phyloP scores from a whole-genome alignment of 1,140 invertebrate species.

The Ridgeia piscesae region DNA sequence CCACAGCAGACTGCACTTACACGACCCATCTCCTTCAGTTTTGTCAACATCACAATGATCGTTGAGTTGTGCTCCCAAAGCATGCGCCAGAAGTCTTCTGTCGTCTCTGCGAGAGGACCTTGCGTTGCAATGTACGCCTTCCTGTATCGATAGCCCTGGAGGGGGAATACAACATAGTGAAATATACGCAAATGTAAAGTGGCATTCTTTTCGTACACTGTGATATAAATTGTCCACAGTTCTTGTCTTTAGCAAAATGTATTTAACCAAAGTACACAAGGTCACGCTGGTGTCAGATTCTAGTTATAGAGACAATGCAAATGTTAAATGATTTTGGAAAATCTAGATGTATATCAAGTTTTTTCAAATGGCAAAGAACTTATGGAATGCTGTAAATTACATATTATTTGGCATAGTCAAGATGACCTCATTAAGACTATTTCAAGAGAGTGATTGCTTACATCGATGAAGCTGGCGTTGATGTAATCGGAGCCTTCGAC shows the following conservation, averaged over 20 bases:
- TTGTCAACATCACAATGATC: conserved; percentile 79
- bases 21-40: conserved; percentile 94
- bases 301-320: neutral
- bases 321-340: neutral
- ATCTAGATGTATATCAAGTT: neutral
- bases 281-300: neutral
- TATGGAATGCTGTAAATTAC: neutral
- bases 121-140: conserved; percentile 98
- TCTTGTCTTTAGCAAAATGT: neutral
- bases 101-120: conserved; percentile 93
- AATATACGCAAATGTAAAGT: neutral
- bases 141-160: conserved; percentile 91
- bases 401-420: neutral
- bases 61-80: conserved; percentile 99
- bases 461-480: conserved; percentile 97
- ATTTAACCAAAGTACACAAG: neutral
- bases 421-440: neutral
- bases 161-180: conserved; percentile 58
- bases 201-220: neutral
- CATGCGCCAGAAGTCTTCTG: conserved; percentile 99
- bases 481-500: conserved; percentile 98
- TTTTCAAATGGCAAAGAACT: neutral
- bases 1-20: conserved; percentile 62
- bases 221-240: neutral
- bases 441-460: conserved; percentile 14